Percentiles rank a stretch among this genome's conserved stretches.
Evolutionary conservation across 2,797 vertebrate genomes (phyloP).

Genomic region (Lagocephalus sceleratus): DNA sequence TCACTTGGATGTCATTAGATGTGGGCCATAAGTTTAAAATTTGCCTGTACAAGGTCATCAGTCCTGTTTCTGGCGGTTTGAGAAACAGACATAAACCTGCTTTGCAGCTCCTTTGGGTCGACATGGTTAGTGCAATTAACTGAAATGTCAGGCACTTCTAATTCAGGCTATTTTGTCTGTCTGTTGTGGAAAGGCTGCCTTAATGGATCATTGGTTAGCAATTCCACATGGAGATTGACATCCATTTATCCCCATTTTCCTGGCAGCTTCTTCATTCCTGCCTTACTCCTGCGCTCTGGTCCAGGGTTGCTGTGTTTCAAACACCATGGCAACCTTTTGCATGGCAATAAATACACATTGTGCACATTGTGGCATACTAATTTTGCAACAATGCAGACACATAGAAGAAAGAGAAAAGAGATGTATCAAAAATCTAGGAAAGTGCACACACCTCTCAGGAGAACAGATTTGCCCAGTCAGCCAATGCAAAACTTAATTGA

Average conservation of each 20-base stretch:
- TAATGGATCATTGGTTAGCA: slow-evolving; percentile 80
- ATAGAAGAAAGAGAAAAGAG: slow-evolving; percentile 40
- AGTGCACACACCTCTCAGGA: slow-evolving; percentile 56
- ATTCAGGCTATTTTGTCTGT: slow-evolving; percentile 75
- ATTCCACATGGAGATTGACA: slow-evolving; percentile 80
- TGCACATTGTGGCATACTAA: not conserved
- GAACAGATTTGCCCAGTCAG: slow-evolving; percentile 66
- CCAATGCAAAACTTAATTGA: slow-evolving; percentile 59
- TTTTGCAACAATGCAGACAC: slow-evolving; percentile 19
- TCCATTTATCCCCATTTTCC: slow-evolving; percentile 78
- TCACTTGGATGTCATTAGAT: no score
- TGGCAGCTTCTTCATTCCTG: slow-evolving; percentile 50
- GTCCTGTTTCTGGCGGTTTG: slow-evolving; percentile 24
- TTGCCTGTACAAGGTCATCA: slow-evolving; percentile 7
- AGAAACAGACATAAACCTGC: slow-evolving; percentile 60
- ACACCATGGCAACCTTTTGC: no score
- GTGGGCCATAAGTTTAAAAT: no score
- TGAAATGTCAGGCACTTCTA: slow-evolving; percentile 80
- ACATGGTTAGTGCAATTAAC: slow-evolving; percentile 75
- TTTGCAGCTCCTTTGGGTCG: slow-evolving; percentile 62
- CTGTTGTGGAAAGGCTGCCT: slow-evolving; percentile 73
- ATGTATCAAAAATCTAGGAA: slow-evolving; percentile 34
- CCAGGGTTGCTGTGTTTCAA: slow-evolving; percentile 1
- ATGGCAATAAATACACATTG: no score
- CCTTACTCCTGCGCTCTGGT: slow-evolving; percentile 34